Base-by-base conservation (phyloP, 2,888 invertebrate species). In the Caenorhabditis panamensis region DNA sequence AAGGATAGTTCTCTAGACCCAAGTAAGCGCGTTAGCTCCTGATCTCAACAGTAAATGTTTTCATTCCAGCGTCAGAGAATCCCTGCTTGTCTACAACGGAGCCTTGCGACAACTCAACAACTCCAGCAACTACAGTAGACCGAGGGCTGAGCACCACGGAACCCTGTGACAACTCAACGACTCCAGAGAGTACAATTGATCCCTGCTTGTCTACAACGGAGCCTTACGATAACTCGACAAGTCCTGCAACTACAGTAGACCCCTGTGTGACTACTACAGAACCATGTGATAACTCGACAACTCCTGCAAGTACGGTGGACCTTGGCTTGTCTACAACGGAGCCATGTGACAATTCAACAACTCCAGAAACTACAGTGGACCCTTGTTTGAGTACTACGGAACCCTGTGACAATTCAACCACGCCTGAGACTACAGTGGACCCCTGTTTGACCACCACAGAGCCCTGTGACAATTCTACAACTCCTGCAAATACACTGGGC, bases 241-340 rank as follows among this genome's bases (percentile, higher is more conserved):
- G 28, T 1, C 28, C 31, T 20, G 49, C 4, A 51, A 3, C 49
- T 8, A 51, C 49, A 4, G n/a, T 4, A n/a, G 22, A 18, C 11
- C 49, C 49, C 4, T 51, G 49, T 11, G 54, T 16, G 31, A 54
- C 54, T 2, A 54, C 54, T 1, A 28, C 54, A n/a, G 31, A 28
- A 16, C 54, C 54, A n/a, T 54, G 28, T 31, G 11, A 24, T 8
- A 54, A 54, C 54, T 28, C 54, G 8, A 54, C 54, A 13, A n/a
- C 16, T 16, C 54, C 54, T 1, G 28, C n/a, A 16, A 6, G n/a
- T 1, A 54, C 54, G 8, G 26, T n/a, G 28, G 31, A 28, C 3
- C 31, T 31, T 4, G 28, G 28, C 2, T 28, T 28, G n/a, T 24
- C 53, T 8, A 28, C 54, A 1, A 54, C 54, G 31, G 31, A 28